phyloP scores from a whole-genome alignment of 92 coral and sea anemone genomes.

The Actinostola sp. region DNA sequence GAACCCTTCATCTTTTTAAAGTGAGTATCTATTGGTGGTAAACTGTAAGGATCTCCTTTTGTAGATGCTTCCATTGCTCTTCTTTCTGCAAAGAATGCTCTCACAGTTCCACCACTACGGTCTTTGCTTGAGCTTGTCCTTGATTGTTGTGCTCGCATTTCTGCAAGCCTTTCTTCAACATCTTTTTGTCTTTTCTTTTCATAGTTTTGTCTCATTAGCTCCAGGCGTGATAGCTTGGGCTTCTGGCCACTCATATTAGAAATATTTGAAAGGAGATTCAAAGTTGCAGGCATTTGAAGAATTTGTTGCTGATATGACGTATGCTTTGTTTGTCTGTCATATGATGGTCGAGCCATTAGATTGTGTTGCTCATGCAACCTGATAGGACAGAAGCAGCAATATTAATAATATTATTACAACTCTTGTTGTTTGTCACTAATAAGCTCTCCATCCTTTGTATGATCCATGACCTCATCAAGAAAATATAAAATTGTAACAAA shows the following conservation, averaged over 20 bases:
- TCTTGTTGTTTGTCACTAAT: too few relatives aligned
- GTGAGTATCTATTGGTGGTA: constrained; percentile 90
- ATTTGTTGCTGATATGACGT: constrained; percentile 3
- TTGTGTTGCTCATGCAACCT: constrained; percentile 1
- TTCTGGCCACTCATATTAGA: constrained; percentile 60
- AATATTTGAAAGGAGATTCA: constrained; percentile 11
- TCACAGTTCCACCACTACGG: constrained; percentile 80
- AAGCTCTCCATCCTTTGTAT: too few relatives aligned
- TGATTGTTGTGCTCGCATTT: constrained; percentile 37
- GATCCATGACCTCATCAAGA: too few relatives aligned
- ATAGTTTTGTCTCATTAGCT: constrained; percentile 75
- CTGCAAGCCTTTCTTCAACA: constrained; percentile 74
- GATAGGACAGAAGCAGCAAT: background rate
- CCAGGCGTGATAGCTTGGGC: constrained; percentile 74
- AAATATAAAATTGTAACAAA: too few relatives aligned
- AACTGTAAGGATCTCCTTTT: constrained; percentile 52
- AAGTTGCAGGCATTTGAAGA: constrained; percentile 46
- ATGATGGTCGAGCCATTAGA: constrained; percentile 29
- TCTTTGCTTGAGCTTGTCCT: constrained; percentile 25
- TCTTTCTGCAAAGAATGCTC: constrained; percentile 93
- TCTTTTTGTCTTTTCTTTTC: constrained; percentile 82
- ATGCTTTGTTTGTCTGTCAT: constrained; percentile 20
- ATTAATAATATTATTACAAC: too few relatives aligned
- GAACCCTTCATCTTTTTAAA: constrained; percentile 71
- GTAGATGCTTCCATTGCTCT: constrained; percentile 82